These are phyloP conservation scores for Cavia porcellus DNA, from an alignment of 2,113 vertebrate genomes.

Conservation along the genomic window DNA sequence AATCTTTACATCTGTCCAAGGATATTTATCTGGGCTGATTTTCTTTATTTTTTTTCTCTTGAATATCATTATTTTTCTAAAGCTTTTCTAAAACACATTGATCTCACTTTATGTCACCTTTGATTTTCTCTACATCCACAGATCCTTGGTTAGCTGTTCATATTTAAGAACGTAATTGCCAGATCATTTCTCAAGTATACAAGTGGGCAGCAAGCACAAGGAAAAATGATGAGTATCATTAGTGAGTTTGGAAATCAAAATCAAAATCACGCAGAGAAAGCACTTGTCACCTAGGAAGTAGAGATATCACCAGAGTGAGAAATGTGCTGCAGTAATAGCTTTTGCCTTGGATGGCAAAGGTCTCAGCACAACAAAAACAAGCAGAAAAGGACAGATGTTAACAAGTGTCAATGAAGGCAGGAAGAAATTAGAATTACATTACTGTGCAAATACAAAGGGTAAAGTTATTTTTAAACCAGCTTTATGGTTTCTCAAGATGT, in stretches of 20 bases:
- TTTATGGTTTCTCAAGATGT: not conserved
- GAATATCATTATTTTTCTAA: constrained; percentile 6
- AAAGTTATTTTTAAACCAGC: not conserved
- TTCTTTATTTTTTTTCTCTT: not conserved
- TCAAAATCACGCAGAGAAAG: not conserved
- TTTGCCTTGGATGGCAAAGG: not conserved
- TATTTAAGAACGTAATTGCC: not conserved
- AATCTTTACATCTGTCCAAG: not conserved
- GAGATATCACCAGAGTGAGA: not conserved
- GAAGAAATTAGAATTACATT: not conserved
- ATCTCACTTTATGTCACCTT: not conserved
- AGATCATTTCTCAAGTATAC: not conserved
- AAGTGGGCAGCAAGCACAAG: constrained; percentile 9
- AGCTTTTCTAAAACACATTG: not conserved
- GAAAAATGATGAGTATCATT: constrained; percentile 30
- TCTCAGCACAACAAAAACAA: not conserved
- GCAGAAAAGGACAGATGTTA: not conserved
- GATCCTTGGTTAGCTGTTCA: not conserved
- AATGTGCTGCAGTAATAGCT: not conserved
- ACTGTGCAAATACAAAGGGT: not conserved
- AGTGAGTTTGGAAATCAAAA: not conserved
- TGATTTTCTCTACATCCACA: constrained; percentile 3
- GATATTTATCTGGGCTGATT: not conserved
- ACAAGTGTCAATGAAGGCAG: not conserved
- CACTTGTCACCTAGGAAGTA: not conserved